Base-by-base conservation (phyloP, 2,888 invertebrate genomes). In the Nemotelus nigrinus region DNA sequence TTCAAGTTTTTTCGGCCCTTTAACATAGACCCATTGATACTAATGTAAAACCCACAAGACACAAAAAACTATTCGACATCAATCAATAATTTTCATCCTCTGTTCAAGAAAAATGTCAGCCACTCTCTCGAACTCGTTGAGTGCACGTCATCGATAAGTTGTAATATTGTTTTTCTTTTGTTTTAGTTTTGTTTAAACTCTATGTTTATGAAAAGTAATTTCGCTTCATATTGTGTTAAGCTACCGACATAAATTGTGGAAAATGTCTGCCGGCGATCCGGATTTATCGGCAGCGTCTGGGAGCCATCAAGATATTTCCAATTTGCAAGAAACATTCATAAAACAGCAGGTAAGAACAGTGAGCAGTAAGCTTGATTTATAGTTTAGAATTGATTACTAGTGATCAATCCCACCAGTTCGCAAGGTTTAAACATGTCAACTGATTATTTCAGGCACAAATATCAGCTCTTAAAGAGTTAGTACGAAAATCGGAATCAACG, bases 381-480 rank as follows among this genome's bases (percentile, higher is more conserved):
- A 25, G 25, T 25, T 25, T 25, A 25, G 25, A 25, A 25, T 25
- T 25, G 25, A 25, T 25, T 25, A 25, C 25, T 25, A 25, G 25
- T 25, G 1, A 25, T 25, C 25, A 25, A 25, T 25, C 25, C 0
- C 25, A 6, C 25, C 10, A 60, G 6, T 60, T n/a, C n/a, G 60
- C 6, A 39, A 6, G 39, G 10, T 60, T 60, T 25, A 64, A 64
- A 41, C 41, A 44, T 44, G 3, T 8, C 25, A 10, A 10, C n/a
- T 7, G 25, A 47, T 1, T 78, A 67, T 81, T 81, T 4, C 72
- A 85, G 85, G 83, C 83, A 79, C 84, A 85, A 82, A 85, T 85
- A 76, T 83, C 84, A 53, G 85, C 83, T 4, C 80, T 85, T 5
- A 85, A 84, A 78, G 84, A 85, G 79, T 80, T 85, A 50, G 84